Evolutionary conservation across 2,113 vertebrate species (phyloP).

Genomic region (Ictalurus punctatus): DNA sequence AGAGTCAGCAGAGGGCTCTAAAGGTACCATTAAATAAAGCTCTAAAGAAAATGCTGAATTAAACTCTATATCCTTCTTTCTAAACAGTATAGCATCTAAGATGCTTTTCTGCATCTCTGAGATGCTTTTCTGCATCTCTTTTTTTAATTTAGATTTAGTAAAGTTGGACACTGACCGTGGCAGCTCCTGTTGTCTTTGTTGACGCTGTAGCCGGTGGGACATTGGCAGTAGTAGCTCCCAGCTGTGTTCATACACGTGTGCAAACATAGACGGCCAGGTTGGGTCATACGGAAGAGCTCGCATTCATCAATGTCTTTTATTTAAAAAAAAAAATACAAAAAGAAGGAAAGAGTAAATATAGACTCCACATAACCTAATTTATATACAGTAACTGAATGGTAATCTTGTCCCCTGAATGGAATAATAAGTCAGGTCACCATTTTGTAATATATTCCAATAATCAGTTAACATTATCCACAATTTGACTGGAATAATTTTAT

Average conservation of each 20-base stretch:
- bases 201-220: slow-evolving; percentile 76
- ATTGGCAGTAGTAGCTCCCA: slow-evolving; percentile 80
- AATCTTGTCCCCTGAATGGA: neutral
- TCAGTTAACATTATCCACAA: neutral
- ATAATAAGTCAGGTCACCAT: neutral
- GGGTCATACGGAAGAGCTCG: slow-evolving; percentile 71
- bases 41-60: neutral
- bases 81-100: neutral
- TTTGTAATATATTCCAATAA: neutral
- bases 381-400: neutral
- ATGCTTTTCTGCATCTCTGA: neutral
- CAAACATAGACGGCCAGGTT: slow-evolving; percentile 73
- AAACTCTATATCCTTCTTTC: neutral
- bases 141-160: no score
- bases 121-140: neutral
- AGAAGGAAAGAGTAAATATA: slow-evolving; percentile 11
- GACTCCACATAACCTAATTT: neutral
- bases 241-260: slow-evolving; percentile 81
- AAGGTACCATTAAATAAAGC: neutral
- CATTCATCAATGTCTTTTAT: slow-evolving; percentile 83
- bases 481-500: neutral
- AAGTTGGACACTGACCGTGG: slow-evolving; percentile 67
- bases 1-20: no score
- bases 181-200: slow-evolving; percentile 70
- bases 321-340: slow-evolving; percentile 16